Evolutionary conservation across 2,797 vertebrate species (phyloP).

Genomic region (Petrocephalus sullivani): DNA sequence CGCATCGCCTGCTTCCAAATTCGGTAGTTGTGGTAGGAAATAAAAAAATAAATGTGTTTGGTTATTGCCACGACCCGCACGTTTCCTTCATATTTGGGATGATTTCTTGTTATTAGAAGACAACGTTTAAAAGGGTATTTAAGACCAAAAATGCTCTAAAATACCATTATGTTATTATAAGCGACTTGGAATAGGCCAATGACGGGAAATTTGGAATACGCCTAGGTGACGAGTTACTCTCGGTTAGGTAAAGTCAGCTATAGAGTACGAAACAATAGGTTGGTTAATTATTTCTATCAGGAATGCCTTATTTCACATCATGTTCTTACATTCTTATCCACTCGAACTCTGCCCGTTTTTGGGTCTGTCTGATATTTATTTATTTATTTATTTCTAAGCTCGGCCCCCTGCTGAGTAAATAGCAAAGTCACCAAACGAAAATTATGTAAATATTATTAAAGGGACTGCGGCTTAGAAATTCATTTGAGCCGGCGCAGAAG

Average conservation of each 20-base stretch:
- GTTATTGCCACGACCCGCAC: not conserved
- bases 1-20: not conserved
- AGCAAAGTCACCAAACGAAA: constrained; percentile 91
- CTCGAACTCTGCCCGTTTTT: constrained; percentile 21
- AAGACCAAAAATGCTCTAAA: not conserved
- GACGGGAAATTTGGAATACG: not conserved
- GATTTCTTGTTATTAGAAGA: not conserved
- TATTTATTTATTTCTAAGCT: constrained; percentile 16
- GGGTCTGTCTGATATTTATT: not conserved
- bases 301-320: not conserved
- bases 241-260: not conserved
- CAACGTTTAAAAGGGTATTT: not conserved
- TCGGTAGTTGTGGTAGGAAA: not conserved
- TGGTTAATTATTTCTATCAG: not conserved
- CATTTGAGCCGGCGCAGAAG: constrained; percentile 83
- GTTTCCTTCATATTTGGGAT: not conserved
- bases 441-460: constrained; percentile 99
- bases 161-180: not conserved
- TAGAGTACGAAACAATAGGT: not conserved
- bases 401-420: constrained; percentile 86
- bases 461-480: constrained; percentile 94
- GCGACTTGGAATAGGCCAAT: not conserved
- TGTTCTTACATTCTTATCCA: not conserved
- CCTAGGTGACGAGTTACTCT: not conserved
- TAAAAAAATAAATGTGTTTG: not conserved